A percentile compares a stretch with the other conserved stretches of the same genome.
Evolutionary conservation across 2,797 vertebrate species (phyloP).

Genomic region (Pagetopsis macropterus): DNA sequence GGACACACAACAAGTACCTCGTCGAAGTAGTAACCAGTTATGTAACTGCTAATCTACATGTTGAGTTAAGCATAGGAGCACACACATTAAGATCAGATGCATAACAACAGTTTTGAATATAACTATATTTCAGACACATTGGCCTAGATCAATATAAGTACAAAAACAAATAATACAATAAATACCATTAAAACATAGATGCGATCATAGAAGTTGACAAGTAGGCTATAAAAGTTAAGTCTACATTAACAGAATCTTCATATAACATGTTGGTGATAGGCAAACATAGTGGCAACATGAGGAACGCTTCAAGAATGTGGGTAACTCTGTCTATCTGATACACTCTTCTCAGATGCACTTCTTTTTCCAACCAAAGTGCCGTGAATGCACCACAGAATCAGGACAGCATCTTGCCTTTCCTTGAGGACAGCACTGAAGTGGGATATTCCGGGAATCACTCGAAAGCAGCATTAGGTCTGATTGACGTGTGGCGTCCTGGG

Average conservation of each 20-base stretch:
- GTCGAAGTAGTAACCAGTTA: no score
- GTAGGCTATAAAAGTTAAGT: no score
- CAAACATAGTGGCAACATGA: no score
- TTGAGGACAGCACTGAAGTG: not conserved
- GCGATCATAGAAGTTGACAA: no score
- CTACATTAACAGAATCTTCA: no score
- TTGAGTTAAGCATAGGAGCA: not conserved
- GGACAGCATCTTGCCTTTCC: not conserved
- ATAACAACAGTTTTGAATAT: no score
- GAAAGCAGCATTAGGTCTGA: constrained; percentile 71
- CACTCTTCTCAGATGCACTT: not conserved
- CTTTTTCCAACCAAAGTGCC: not conserved
- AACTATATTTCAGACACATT: no score
- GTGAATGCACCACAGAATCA: constrained; percentile 21
- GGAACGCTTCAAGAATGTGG: no score
- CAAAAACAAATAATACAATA: no score
- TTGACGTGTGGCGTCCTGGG: constrained; percentile 59
- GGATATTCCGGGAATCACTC: constrained; percentile 34
- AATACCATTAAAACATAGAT: no score
- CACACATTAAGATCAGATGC: not conserved
- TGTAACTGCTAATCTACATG: not conserved
- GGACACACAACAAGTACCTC: not conserved
- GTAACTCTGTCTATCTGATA: not conserved
- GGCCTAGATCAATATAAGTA: no score
- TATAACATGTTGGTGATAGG: no score